Percentiles rank a stretch among this genome's conserved stretches.
Evolutionary conservation across 2,113 vertebrate genomes (phyloP).

Genomic region (Rhinopomastus cyanomelas): DNA sequence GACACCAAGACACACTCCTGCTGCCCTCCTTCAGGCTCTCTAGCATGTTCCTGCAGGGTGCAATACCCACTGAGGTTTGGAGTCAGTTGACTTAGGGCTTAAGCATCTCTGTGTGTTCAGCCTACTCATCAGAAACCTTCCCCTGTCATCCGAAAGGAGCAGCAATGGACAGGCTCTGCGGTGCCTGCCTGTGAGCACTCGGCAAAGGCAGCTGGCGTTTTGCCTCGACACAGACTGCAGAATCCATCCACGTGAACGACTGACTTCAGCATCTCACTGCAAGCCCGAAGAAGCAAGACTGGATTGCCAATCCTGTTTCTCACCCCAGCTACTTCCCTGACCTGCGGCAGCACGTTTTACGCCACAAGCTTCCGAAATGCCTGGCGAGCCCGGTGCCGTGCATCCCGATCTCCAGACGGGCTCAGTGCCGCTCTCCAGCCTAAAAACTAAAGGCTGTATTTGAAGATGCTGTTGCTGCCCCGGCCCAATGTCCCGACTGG

Average conservation of each 20-base stretch:
- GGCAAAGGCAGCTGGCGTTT: conserved; percentile 25
- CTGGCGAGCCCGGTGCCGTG: not conserved
- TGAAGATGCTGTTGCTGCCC: conserved; percentile 31
- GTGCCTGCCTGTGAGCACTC: not conserved
- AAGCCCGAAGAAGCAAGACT: conserved; percentile 26
- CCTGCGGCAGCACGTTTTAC: not conserved
- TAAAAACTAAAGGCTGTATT: conserved; percentile 29
- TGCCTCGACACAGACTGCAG: conserved; percentile 22
- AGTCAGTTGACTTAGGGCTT: not conserved
- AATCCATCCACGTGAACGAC: conserved; percentile 16
- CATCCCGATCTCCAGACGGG: not conserved
- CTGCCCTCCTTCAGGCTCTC: not conserved
- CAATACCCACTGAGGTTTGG: not conserved
- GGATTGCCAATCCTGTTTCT: conserved; percentile 36
- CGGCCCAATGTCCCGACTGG: conserved; percentile 23
- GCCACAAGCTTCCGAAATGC: conserved; percentile 7
- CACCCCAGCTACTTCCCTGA: conserved; percentile 6
- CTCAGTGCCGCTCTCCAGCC: conserved; percentile 12
- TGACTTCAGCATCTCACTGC: conserved; percentile 24
- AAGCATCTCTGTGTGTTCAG: not conserved
- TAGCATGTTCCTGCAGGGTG: not conserved
- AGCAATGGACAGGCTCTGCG: not conserved
- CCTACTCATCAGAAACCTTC: not conserved
- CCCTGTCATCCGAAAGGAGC: not conserved
- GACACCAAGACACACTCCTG: not conserved